A percentile compares a stretch with the other conserved stretches of the same genome.
Conservation (phyloP, 2,113 vertebrate species). For the Ibidorhyncha struthersii region DNA sequence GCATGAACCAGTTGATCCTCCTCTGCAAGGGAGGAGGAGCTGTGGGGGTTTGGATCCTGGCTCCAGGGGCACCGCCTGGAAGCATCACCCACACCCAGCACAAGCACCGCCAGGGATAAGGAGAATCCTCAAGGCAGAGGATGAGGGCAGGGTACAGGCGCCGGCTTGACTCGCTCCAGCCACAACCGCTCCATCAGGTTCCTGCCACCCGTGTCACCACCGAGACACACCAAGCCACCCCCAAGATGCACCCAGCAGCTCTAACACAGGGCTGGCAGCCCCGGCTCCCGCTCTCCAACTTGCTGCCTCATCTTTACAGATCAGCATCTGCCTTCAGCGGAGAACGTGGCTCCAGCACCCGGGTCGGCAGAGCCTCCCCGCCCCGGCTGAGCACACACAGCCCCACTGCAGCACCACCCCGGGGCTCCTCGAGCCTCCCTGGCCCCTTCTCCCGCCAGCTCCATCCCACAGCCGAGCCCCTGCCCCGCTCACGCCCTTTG, state of each 20-base stretch:
- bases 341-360: accelerated
- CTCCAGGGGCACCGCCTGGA: not conserved
- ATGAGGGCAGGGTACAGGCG: accelerated
- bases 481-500: accelerated
- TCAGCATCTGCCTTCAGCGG: not conserved
- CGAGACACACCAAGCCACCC: accelerated
- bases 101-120: not conserved
- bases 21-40: not conserved
- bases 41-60: accelerated
- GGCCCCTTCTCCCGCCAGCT: accelerated
- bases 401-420: not conserved
- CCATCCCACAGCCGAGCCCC: not conserved
- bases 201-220: not conserved
- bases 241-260: accelerated
- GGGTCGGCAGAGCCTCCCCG: not conserved
- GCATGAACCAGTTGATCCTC: not conserved
- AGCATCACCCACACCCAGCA: not conserved
- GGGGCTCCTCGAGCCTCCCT: too few species aligned
- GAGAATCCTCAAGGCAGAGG: not conserved
- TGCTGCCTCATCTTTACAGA: accelerated
- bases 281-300: accelerated
- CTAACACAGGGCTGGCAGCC: accelerated
- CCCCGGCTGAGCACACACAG: not conserved
- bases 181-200: not conserved
- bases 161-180: accelerated